Evolutionary conservation across 2,113 vertebrate genomes (phyloP).

Genomic region (Triplophysa tibetana): DNA sequence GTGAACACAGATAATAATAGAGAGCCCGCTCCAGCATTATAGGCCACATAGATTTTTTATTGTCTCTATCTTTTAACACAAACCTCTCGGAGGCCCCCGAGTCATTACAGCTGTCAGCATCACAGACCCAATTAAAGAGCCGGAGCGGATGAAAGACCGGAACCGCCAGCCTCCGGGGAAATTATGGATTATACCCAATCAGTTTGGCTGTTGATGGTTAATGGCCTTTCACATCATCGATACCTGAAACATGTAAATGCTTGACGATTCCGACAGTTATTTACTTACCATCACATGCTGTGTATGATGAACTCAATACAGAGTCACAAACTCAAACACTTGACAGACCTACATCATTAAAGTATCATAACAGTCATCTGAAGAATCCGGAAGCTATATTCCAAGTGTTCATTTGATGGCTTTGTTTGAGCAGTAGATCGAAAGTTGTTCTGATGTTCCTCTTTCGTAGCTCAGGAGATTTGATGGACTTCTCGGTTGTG

Average conservation of each 20-base stretch:
- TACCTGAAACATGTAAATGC: slow-evolving; percentile 17
- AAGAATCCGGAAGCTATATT: no score
- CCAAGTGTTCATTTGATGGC: no score
- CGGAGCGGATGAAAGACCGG: slow-evolving; percentile 4
- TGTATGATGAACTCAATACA: no score
- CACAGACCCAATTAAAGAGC: slow-evolving; percentile 20
- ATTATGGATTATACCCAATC: slow-evolving; percentile 32
- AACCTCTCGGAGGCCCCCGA: not conserved
- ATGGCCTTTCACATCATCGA: slow-evolving; percentile 28
- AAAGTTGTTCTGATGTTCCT: no score
- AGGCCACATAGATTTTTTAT: slow-evolving; percentile 11
- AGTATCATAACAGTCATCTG: no score
- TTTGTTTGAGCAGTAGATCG: no score
- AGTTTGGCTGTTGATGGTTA: slow-evolving; percentile 34
- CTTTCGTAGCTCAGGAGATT: no score
- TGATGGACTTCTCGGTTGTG: no score
- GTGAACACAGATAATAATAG: slow-evolving; percentile 25
- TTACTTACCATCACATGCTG: not conserved
- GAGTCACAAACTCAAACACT: no score
- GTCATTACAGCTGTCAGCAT: slow-evolving; percentile 27
- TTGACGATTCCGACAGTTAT: not conserved
- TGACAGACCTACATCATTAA: no score
- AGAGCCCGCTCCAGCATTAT: not conserved
- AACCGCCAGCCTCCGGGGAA: slow-evolving; percentile 22
- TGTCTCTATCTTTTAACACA: not conserved